Percentiles rank a stretch among this genome's conserved stretches.
phyloP scores from a whole-genome alignment of 2,797 vertebrate genomes.

The Anabacerthia variegaticeps region DNA sequence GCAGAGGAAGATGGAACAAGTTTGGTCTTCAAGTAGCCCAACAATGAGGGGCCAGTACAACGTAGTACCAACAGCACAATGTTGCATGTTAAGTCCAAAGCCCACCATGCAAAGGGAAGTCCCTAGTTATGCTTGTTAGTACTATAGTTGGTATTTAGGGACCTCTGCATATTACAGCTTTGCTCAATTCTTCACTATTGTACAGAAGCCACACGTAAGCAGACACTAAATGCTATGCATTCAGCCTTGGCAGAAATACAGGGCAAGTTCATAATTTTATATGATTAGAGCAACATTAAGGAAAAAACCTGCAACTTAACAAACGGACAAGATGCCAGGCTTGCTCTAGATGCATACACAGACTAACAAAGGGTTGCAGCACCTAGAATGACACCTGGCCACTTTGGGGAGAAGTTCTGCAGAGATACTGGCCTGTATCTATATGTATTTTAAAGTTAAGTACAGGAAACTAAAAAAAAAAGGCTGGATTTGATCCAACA shows the following conservation, averaged over 20 bases:
- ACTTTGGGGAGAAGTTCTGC: background rate
- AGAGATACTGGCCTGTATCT: background rate
- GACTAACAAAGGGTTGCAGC: background rate
- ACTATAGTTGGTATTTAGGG: background rate
- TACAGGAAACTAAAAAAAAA: background rate
- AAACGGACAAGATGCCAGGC: background rate
- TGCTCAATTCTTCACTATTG: background rate
- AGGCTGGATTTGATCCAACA: background rate
- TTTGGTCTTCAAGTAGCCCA: background rate
- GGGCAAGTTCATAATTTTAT: background rate
- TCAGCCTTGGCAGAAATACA: background rate
- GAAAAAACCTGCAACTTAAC: background rate
- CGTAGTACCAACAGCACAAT: background rate
- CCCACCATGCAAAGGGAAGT: fast-evolving
- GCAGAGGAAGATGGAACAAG: background rate
- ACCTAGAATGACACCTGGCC: background rate
- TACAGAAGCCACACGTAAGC: background rate
- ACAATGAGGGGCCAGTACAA: background rate
- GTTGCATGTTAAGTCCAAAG: background rate
- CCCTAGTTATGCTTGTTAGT: background rate
- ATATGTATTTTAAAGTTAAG: background rate
- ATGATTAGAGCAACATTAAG: background rate
- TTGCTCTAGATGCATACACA: background rate
- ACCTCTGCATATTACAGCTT: background rate
- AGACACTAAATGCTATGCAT: too few species aligned